Conservation (phyloP, 2,888 invertebrate species). For the Galeruca laticollis region DNA sequence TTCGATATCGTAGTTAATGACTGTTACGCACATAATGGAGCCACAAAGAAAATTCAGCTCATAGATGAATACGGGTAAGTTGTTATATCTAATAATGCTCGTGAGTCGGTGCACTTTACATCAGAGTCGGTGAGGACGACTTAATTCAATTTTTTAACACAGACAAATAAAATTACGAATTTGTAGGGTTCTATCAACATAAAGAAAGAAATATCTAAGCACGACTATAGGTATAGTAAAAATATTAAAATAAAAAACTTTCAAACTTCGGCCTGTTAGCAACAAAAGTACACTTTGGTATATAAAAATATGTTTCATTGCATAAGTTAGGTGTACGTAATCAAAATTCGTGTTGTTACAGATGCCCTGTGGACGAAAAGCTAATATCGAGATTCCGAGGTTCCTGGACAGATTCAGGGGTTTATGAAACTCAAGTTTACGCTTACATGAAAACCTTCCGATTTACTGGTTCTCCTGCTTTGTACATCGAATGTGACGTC, state of each 20-base stretch:
- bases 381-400: constrained; percentile 92
- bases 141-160: too few relatives aligned
- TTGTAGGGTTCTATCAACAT: too few relatives aligned
- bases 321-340: too few relatives aligned
- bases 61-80: constrained; percentile 90
- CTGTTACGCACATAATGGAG: constrained; percentile 94
- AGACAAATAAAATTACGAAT: too few relatives aligned
- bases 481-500: constrained; percentile 95
- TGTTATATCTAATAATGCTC: not conserved
- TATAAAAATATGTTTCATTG: too few relatives aligned
- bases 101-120: too few relatives aligned
- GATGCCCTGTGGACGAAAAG: constrained; percentile 93
- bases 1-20: constrained; percentile 96
- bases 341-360: constrained; percentile 57
- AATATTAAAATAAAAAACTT: too few relatives aligned
- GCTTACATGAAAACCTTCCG: constrained; percentile 96
- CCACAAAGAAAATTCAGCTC: constrained; percentile 89
- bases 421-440: constrained; percentile 93
- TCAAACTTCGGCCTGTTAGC: too few relatives aligned
- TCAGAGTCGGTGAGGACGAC: too few relatives aligned
- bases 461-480: constrained; percentile 92
- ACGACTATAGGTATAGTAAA: too few relatives aligned
- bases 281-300: too few relatives aligned
- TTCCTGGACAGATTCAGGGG: constrained; percentile 91
- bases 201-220: too few relatives aligned